Conservation (phyloP, 2,113 vertebrate genomes). For the Oostethus manadensis region DNA sequence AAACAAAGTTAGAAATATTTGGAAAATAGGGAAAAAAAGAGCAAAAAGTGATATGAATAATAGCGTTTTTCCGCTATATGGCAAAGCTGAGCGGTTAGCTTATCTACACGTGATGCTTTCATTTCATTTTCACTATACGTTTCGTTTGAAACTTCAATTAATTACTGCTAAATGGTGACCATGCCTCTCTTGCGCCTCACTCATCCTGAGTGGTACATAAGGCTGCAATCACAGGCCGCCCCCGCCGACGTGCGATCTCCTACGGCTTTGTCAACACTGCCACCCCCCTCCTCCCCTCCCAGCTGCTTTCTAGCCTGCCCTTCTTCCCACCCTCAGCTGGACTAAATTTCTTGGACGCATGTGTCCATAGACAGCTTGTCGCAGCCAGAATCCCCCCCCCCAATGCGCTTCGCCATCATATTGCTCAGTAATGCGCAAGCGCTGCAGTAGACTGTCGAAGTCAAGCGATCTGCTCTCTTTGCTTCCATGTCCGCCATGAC, state of each 20-base stretch:
- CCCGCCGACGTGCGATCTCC: neutral
- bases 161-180: neutral
- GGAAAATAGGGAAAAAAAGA: too few species aligned
- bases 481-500: constrained; percentile 6
- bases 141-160: neutral
- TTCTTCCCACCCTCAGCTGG: neutral
- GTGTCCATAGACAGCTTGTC: neutral
- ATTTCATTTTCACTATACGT: too few species aligned
- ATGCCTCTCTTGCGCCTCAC: neutral
- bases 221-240: neutral
- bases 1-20: too few species aligned
- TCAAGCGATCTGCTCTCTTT: neutral
- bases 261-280: neutral
- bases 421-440: too few species aligned
- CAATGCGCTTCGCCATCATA: neutral
- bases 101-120: too few species aligned
- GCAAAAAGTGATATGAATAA: too few species aligned
- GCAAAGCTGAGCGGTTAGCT: too few species aligned
- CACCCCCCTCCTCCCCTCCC: too few species aligned
- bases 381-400: neutral
- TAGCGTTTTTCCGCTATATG: too few species aligned
- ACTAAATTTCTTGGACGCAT: neutral
- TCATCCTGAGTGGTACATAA: neutral
- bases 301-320: neutral
- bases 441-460: too few species aligned